Evolutionary conservation across 2,888 invertebrate genomes (phyloP), one percentile per base, ranked within the genome.

Genomic region (Flabesymbios commensalis): DNA sequence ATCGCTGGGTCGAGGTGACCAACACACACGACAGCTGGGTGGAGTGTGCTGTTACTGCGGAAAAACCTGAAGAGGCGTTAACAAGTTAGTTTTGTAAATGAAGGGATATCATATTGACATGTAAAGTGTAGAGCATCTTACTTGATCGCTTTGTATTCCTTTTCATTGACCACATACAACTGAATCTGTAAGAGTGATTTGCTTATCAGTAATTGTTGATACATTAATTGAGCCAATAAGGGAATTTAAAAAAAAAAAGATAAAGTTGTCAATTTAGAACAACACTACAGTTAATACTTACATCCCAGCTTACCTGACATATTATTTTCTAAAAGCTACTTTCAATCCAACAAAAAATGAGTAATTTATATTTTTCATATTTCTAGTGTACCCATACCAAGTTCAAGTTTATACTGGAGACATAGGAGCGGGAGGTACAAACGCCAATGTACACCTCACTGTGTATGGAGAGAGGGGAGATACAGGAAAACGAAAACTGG

Each of bases 21-120:
- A 61, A 67, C 24, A 64, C 69, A 22, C 53, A 54, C 5, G 75
- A 76, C 54, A 72, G 67, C 65, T 75, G 75, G 74, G 59, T 68
- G 48, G 77, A 77, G 59, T 61, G 75, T 19, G 72, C 75, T 22
- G 68, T 75, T 7, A 55, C 32, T 17, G 26, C 43, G n/a, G 19
- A 43, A 10, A 28, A 60, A 3, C 14, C 19, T 26, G 57, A 43
- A 32, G n/a, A 60, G 2, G 58, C 58, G 28, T 49, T 57, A 10
- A 33, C 28, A 33, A 51, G 58, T 57, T n/a, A 47, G 24, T 10
- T 5, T 19, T 19, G 5, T 14, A 14, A n/a, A 36, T n/a, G n/a
- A 10, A 36, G n/a, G n/a, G 10, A 14, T 36, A 36, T 36, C 39
- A 14, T n/a, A n/a, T n/a, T n/a, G n/a, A n/a, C n/a, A n/a, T n/a